Evolutionary conservation across 2,888 invertebrate species (phyloP).

Genomic region (Tetranychus truncatus): DNA sequence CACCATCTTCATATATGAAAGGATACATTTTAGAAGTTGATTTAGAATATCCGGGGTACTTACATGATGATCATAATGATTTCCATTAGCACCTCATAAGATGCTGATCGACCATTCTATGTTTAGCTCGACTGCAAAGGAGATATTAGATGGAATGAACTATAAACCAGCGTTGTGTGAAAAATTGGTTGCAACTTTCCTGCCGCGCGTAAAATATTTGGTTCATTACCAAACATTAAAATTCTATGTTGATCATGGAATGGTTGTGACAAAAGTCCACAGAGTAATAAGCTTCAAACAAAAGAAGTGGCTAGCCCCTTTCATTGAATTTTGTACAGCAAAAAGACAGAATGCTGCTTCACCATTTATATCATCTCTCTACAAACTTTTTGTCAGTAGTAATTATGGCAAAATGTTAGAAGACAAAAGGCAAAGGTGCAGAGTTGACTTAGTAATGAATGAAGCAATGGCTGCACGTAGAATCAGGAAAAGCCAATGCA

Average conservation of each 20-base stretch:
- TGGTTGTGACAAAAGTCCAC: not conserved
- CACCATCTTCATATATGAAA: not conserved
- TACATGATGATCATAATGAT: slow-evolving; percentile 11
- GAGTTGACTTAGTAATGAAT: no score
- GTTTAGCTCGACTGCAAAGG: not conserved
- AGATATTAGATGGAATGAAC: not conserved
- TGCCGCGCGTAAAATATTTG: slow-evolving; percentile 16
- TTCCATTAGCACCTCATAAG: slow-evolving; percentile 3
- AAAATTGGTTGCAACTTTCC: slow-evolving; percentile 20
- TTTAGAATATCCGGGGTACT: not conserved
- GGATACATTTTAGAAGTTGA: not conserved
- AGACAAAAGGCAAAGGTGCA: slow-evolving; percentile 24
- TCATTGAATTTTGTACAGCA: slow-evolving; percentile 25
- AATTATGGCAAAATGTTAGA: slow-evolving; percentile 32
- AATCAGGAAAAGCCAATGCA: slow-evolving; percentile 25
- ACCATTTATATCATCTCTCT: slow-evolving; percentile 33
- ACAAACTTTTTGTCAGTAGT: slow-evolving; percentile 31
- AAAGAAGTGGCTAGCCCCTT: slow-evolving; percentile 25
- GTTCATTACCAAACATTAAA: not conserved
- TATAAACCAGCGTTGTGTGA: not conserved
- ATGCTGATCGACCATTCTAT: not conserved
- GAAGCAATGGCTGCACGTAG: no score
- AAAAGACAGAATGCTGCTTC: slow-evolving; percentile 28
- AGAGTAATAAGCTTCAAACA: not conserved
- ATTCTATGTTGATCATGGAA: not conserved